phyloP scores from a whole-genome alignment of 2,113 vertebrate species.

The Limanda limanda region DNA sequence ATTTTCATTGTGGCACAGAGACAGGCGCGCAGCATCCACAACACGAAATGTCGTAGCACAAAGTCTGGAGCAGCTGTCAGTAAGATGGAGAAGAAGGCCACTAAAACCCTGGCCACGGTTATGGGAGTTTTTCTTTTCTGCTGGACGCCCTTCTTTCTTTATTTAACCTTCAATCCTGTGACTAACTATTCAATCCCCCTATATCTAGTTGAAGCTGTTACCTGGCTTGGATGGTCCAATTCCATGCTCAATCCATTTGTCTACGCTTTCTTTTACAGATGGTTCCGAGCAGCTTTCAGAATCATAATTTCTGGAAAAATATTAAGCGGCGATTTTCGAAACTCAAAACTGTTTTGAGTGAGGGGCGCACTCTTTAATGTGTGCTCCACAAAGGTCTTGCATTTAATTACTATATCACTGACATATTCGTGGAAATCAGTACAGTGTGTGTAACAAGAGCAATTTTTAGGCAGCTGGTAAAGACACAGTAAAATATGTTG shows the following conservation, averaged over 20 bases:
- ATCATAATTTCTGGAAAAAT: conserved; percentile 48
- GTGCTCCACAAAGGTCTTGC: too few relatives aligned
- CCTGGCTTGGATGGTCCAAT: conserved; percentile 39
- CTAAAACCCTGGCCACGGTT: conserved; percentile 33
- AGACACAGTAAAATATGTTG: too few relatives aligned
- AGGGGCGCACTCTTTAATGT: too few relatives aligned
- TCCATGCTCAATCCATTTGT: conserved; percentile 46
- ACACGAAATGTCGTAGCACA: background rate
- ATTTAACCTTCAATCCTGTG: background rate
- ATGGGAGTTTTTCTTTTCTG: conserved; percentile 25
- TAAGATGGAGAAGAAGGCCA: conserved; percentile 45
- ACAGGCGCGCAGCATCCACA: conserved; percentile 34
- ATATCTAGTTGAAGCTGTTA: conserved; percentile 5
- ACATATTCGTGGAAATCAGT: too few relatives aligned
- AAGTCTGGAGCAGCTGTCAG: conserved; percentile 1
- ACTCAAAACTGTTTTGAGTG: background rate
- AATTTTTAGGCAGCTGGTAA: too few relatives aligned
- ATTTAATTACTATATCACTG: too few relatives aligned
- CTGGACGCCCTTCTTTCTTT: conserved; percentile 11
- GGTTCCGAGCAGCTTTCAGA: conserved; percentile 47
- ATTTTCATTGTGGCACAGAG: conserved; percentile 39
- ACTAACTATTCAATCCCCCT: background rate
- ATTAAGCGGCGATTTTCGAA: conserved; percentile 19
- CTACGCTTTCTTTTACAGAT: conserved; percentile 54
- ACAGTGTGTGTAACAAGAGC: too few relatives aligned